Conservation (phyloP, 2,888 invertebrate genomes). For the Sussaba pulchella region DNA sequence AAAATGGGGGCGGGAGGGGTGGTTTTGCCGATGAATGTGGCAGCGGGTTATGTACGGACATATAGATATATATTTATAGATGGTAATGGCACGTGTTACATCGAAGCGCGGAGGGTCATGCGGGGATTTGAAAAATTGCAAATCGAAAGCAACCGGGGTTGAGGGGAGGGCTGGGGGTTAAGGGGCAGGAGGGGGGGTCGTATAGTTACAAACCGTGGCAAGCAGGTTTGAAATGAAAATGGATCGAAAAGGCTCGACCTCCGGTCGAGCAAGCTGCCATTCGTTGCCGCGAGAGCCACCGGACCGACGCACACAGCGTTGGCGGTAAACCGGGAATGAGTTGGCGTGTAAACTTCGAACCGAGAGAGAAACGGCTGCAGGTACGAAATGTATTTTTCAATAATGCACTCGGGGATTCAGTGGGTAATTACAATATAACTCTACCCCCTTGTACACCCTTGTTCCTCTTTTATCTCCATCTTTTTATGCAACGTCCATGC, state of each 20-base stretch:
- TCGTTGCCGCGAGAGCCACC: slow-evolving; percentile 30
- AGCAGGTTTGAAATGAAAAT: slow-evolving; percentile 50
- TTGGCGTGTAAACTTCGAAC: slow-evolving; percentile 28
- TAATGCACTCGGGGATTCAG: slow-evolving; percentile 63
- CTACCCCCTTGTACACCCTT: slow-evolving; percentile 52
- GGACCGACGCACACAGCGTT: not conserved
- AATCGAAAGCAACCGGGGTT: slow-evolving; percentile 39
- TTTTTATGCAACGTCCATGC: slow-evolving; percentile 20
- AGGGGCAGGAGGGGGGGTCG: slow-evolving; percentile 12
- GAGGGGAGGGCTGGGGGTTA: slow-evolving; percentile 28
- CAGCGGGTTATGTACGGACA: too few species aligned
- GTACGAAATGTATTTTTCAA: slow-evolving; percentile 63
- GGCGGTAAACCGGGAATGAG: slow-evolving; percentile 33
- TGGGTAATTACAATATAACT: slow-evolving; percentile 66
- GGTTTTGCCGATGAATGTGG: too few species aligned
- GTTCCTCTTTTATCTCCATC: slow-evolving; percentile 7
- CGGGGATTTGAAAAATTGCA: slow-evolving; percentile 73
- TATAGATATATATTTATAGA: slow-evolving; percentile 11
- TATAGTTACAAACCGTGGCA: not conserved
- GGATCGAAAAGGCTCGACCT: slow-evolving; percentile 54
- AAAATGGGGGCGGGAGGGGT: too few species aligned
- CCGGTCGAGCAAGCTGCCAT: slow-evolving; percentile 35
- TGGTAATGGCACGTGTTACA: slow-evolving; percentile 50
- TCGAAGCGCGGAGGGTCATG: slow-evolving; percentile 59
- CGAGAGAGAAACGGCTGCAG: slow-evolving; percentile 41